Percentiles rank a stretch among this genome's conserved stretches.
These are phyloP conservation scores for Octodonta nipae DNA, from an alignment of 2,888 invertebrate genomes.

Conservation along the genomic window DNA sequence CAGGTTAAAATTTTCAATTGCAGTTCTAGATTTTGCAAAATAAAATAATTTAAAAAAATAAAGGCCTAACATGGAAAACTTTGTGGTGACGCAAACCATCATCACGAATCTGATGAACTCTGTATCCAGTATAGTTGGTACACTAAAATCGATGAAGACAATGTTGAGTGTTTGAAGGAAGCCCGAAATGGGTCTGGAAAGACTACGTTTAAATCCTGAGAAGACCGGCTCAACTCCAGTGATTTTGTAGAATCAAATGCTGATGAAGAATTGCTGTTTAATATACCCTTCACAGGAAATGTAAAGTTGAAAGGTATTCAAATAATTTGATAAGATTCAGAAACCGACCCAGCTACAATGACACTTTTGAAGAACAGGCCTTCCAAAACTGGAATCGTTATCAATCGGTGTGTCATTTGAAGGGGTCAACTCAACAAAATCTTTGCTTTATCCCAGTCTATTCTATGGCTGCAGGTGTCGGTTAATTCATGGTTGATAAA, in stretches of 20 bases:
- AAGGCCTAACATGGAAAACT: conserved; percentile 46
- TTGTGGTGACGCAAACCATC: conserved; percentile 49
- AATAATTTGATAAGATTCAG: conserved; percentile 77
- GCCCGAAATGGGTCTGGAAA: conserved; percentile 72
- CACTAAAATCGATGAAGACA: conserved; percentile 75
- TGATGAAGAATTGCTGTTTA: conserved; percentile 90
- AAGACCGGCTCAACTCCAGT: conserved; percentile 61
- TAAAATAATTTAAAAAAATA: conserved; percentile 25
- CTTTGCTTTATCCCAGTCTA: no score
- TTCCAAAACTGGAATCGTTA: no score
- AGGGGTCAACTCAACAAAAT: no score
- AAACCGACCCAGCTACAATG: conserved; percentile 72
- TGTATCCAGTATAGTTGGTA: conserved; percentile 74
- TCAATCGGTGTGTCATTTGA: no score
- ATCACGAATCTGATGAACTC: conserved; percentile 52
- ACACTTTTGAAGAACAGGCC: no score
- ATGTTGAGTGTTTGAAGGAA: conserved; percentile 86
- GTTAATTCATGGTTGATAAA: no score
- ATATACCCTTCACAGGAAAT: conserved; percentile 92
- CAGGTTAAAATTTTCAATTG: no score
- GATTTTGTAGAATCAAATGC: conserved; percentile 92
- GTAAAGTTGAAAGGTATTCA: conserved; percentile 90
- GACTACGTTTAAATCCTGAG: conserved; percentile 84
- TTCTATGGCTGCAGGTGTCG: no score
- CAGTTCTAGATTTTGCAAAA: no score